Evolutionary conservation across 2,888 invertebrate genomes (phyloP), one percentile per base, ranked within the genome.

Genomic region (Heterodera filipjevi): DNA sequence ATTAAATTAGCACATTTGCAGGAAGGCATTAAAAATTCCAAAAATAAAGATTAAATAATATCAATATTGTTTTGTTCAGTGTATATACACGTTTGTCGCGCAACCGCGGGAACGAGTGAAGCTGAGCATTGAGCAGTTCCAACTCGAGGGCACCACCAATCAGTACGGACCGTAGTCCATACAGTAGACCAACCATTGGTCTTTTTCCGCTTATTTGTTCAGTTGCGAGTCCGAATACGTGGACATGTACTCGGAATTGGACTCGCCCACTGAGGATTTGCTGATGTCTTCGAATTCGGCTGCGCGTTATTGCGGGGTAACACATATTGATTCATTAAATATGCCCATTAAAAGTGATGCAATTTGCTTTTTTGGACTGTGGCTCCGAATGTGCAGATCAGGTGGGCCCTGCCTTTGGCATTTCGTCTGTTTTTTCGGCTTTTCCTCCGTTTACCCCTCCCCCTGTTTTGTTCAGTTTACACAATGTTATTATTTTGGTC

Each of bases 11-110:
- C 59, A 59, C 59, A 44, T 44, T 73, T 73, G 73, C 44, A 35
- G 16, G 46, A 30, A 32, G 6, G 3, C 5, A 16, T n/a, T 16
- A 71, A 46, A 39, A 53, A 74, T 19, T 30, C n/a, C n/a, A n/a
- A n/a, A n/a, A n/a, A n/a, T n/a, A n/a, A n/a, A n/a, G 30, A 14
- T n/a, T 16, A 71, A 46, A 39, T 27, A 19, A n/a, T 71, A 33
- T 35, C 8, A 33, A 19, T 6, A 1, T 72, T 30, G 0, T 12
- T 73, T 30, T 68, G 87, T 89, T 80, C 84, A 89, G 88, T 89
- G 89, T 88, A 87, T 90, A 79, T 91, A 90, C 89, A 90, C 90
- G 85, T 91, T 91, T 86, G 88, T 91, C 82, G 91, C 90, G 66
- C 85, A 87, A 77, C 84, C 85, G 78, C 85, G 88, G 82, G 90